Percentiles rank a stretch among this genome's conserved stretches.
phyloP scores from a whole-genome alignment of 2,113 vertebrate genomes.

The Actenoides lindsayi region DNA sequence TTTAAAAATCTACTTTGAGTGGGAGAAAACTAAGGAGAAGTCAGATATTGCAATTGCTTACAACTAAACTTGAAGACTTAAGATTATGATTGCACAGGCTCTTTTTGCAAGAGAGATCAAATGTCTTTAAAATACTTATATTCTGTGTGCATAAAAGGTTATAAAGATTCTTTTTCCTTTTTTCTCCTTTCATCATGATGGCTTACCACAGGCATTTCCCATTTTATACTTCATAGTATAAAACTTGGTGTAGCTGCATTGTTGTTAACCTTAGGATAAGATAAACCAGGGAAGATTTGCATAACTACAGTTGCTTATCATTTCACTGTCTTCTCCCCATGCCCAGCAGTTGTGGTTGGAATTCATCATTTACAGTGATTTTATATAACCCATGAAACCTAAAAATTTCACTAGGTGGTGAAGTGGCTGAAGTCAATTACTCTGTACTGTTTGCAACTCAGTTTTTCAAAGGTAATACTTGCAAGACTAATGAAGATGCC shows the following conservation, averaged over 20 bases:
- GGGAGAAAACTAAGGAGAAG: not conserved
- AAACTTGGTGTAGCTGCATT: constrained; percentile 3
- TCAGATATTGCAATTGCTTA: not conserved
- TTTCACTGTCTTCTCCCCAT: not conserved
- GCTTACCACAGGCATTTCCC: constrained; percentile 23
- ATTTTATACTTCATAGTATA: not conserved
- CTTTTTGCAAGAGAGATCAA: not conserved
- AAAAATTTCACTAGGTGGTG: not conserved
- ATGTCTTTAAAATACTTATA: not conserved
- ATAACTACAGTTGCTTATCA: constrained; percentile 26
- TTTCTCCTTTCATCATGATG: not conserved
- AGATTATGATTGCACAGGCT: not conserved
- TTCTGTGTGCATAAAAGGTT: not conserved
- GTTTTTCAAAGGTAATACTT: not conserved
- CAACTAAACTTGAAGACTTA: not conserved
- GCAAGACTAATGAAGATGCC: not conserved
- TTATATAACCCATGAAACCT: not conserved
- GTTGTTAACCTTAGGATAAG: constrained; percentile 12
- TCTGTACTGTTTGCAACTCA: not conserved
- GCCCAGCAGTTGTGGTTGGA: not conserved
- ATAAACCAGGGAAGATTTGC: constrained; percentile 31
- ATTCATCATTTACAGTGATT: not conserved
- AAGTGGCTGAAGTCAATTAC: not conserved
- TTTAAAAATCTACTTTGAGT: not conserved
- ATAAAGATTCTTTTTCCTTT: not conserved